A percentile compares a stretch with the other conserved stretches of the same genome.
phyloP scores from a whole-genome alignment of 64 coral and sea anemone genomes.

The Montipora foliosa region DNA sequence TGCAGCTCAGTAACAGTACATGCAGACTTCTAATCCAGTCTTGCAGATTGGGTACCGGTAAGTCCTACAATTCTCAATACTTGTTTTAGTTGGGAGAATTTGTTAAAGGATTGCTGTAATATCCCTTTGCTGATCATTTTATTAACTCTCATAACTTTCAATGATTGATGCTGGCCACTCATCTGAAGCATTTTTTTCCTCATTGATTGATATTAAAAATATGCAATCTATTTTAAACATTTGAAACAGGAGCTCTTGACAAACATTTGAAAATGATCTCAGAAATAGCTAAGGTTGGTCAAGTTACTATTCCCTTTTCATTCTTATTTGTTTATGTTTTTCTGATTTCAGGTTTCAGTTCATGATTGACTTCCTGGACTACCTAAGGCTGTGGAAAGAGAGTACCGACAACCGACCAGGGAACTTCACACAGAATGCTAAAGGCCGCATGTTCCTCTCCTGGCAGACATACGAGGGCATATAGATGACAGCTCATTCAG shows the following conservation, averaged over 20 bases:
- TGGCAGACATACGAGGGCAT: conserved; percentile 55
- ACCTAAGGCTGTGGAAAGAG: conserved; percentile 28
- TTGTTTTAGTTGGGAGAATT: conserved; percentile 13
- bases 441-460: conserved; percentile 26
- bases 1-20: neutral
- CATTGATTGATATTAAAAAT: no score
- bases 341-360: conserved; percentile 44
- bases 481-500: conserved; percentile 13
- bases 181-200: no score
- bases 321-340: neutral
- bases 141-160: neutral
- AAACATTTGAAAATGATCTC: no score
- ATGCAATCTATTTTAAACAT: no score
- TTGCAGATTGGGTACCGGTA: neutral
- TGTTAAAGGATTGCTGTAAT: conserved; percentile 15
- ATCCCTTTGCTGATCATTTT: neutral
- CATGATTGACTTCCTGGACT: conserved; percentile 36
- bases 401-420: conserved; percentile 34
- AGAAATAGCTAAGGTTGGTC: no score
- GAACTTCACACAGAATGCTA: conserved; percentile 54
- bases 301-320: no score
- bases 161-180: neutral
- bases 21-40: neutral
- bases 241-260: no score
- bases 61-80: neutral